Conservation (phyloP, 2,113 vertebrate genomes). For the Festucalex cinctus region DNA sequence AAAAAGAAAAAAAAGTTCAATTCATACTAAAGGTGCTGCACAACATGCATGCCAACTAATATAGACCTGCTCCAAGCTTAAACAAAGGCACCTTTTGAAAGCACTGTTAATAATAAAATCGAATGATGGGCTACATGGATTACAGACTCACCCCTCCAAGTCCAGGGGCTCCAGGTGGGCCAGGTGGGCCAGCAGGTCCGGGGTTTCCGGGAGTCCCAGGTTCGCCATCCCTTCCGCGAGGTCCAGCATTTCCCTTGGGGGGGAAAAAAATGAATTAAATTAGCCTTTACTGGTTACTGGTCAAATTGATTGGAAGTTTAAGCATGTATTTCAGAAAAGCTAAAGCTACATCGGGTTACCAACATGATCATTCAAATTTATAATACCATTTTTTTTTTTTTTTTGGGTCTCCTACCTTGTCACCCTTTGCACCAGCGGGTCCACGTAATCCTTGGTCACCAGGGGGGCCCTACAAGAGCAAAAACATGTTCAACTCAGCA, state of each 20-base stretch:
- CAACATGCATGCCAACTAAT: neutral
- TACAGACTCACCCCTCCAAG: slow-evolving; percentile 83
- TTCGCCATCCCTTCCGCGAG: slow-evolving; percentile 90
- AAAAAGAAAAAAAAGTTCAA: neutral
- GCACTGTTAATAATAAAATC: no score
- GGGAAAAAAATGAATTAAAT: slow-evolving; percentile 17
- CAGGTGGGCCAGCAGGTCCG: slow-evolving; percentile 76
- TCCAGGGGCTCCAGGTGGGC: slow-evolving; percentile 79
- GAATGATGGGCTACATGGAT: neutral
- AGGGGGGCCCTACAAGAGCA: slow-evolving; percentile 78
- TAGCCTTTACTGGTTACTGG: neutral
- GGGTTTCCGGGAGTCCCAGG: slow-evolving; percentile 91
- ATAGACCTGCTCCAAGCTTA: no score
- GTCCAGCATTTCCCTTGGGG: slow-evolving; percentile 80
- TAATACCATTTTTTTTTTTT: neutral
- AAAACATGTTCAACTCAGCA: slow-evolving; percentile 19
- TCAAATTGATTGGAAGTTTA: slow-evolving; percentile 7
- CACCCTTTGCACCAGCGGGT: slow-evolving; percentile 83
- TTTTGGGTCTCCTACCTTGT: slow-evolving; percentile 78
- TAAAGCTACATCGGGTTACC: neutral
- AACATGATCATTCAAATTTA: neutral
- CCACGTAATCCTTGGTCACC: slow-evolving; percentile 89
- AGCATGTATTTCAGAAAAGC: neutral
- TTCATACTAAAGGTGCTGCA: neutral
- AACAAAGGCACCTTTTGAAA: neutral